Evolutionary conservation across 2,797 vertebrate genomes (phyloP).

Genomic region (Chaenodraco wilsoni): DNA sequence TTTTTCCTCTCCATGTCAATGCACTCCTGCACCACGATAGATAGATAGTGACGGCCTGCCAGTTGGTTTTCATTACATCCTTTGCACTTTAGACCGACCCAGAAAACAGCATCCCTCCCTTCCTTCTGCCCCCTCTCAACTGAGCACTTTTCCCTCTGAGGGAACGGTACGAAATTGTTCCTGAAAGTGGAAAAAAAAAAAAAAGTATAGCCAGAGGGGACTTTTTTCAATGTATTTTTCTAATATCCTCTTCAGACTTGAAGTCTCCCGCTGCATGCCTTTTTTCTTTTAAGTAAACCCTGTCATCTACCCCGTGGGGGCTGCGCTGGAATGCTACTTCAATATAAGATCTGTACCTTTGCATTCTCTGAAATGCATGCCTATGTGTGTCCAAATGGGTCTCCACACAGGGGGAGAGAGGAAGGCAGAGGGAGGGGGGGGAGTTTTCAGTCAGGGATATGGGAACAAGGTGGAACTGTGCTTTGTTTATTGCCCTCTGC

Average conservation of each 20-base stretch:
- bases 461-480: conserved; percentile 78
- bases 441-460: conserved; percentile 61
- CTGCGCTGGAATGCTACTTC: conserved; percentile 78
- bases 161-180: conserved; percentile 81
- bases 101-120: conserved; percentile 53
- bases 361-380: conserved; percentile 69
- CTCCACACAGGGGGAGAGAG: conserved; percentile 44
- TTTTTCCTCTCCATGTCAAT: conserved; percentile 77
- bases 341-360: conserved; percentile 82
- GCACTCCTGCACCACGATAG: conserved; percentile 68
- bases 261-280: conserved; percentile 76
- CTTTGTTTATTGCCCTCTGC: conserved; percentile 82
- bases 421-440: conserved; percentile 1
- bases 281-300: conserved; percentile 82
- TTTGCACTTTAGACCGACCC: conserved; percentile 69
- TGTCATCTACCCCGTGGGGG: conserved; percentile 82
- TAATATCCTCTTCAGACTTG: conserved; percentile 88
- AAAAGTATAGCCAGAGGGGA: conserved; percentile 71
- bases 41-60: conserved; percentile 84
- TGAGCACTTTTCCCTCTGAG: conserved; percentile 67
- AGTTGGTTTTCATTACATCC: conserved; percentile 86
- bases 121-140: conserved; percentile 49
- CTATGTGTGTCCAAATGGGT: conserved; percentile 71
- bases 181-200: conserved; percentile 70
- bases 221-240: conserved; percentile 83